These are phyloP conservation scores for Parapsyche elsis DNA, from an alignment of 1,140 invertebrate species.

Conservation along the genomic window DNA sequence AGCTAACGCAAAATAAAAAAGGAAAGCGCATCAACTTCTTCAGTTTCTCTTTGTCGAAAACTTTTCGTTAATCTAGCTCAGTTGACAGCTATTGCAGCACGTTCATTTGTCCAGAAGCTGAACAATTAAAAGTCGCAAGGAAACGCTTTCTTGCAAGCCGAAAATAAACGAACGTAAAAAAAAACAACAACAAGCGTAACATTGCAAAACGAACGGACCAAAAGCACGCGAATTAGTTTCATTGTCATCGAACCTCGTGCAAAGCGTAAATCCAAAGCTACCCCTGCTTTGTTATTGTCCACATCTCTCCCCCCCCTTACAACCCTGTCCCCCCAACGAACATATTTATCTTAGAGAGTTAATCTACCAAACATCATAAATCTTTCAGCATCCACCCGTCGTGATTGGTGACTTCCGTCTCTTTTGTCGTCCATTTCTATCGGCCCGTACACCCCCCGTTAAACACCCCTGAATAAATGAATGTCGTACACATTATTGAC, in stretches of 20 bases:
- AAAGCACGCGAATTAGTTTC: not conserved
- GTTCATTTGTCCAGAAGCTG: slow-evolving; percentile 32
- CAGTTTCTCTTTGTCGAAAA: slow-evolving; percentile 32
- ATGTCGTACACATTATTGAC: not conserved
- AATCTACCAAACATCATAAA: slow-evolving; percentile 28
- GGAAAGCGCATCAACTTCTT: not conserved
- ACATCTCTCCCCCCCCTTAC: not conserved
- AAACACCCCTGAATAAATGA: not conserved
- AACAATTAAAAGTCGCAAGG: slow-evolving; percentile 3
- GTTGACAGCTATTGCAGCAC: slow-evolving; percentile 53
- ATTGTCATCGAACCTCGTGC: slow-evolving; percentile 13
- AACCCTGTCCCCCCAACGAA: not conserved
- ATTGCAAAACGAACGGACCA: too few relatives aligned
- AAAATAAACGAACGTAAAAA: not conserved
- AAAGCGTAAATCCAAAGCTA: slow-evolving; percentile 6
- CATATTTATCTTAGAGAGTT: slow-evolving; percentile 28
- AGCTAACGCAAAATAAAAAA: too few relatives aligned
- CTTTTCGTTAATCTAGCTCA: slow-evolving; percentile 53
- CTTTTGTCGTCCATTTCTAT: not conserved
- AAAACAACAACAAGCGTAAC: too few relatives aligned
- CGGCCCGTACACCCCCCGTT: not conserved
- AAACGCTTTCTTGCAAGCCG: not conserved
- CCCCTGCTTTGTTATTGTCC: not conserved
- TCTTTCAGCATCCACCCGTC: slow-evolving; percentile 7
- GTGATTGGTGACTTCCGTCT: slow-evolving; percentile 19